Evolutionary conservation across 1,140 invertebrate genomes (phyloP).

Genomic region (Telenomus remus): DNA sequence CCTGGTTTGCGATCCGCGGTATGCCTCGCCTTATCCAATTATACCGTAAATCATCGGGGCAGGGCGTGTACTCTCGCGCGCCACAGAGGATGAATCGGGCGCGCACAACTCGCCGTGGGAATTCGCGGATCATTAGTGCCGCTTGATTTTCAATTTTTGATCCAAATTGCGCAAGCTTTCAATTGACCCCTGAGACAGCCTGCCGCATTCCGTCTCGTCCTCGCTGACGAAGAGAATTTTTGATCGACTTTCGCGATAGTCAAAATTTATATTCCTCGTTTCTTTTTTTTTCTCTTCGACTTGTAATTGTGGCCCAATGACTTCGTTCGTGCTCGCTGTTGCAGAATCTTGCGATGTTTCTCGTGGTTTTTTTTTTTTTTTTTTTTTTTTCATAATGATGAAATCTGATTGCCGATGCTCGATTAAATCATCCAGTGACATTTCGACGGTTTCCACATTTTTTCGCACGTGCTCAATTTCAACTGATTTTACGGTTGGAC

Average conservation of each 20-base stretch:
- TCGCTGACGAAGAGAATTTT: too few species aligned
- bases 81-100: conserved; percentile 57
- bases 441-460: too few species aligned
- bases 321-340: background rate
- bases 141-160: conserved; percentile 40
- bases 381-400: too few species aligned
- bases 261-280: background rate
- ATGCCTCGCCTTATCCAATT: conserved; percentile 60
- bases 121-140: conserved; percentile 36
- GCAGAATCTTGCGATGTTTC: too few species aligned
- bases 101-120: conserved; percentile 54
- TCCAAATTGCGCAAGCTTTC: conserved; percentile 43
- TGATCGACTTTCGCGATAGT: conserved; percentile 12
- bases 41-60: conserved; percentile 61
- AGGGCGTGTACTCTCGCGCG: conserved; percentile 47
- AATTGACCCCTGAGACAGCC: conserved; percentile 22
- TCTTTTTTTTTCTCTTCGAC: too few species aligned
- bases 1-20: conserved; percentile 25
- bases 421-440: too few species aligned
- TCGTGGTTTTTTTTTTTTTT: too few species aligned
- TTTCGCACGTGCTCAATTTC: too few species aligned
- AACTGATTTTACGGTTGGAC: too few species aligned
- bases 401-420: too few species aligned
- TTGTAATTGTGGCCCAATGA: conserved; percentile 14
- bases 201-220: too few species aligned